Base-by-base conservation (phyloP, 2,797 vertebrate genomes). In the Bradypus variegatus region DNA sequence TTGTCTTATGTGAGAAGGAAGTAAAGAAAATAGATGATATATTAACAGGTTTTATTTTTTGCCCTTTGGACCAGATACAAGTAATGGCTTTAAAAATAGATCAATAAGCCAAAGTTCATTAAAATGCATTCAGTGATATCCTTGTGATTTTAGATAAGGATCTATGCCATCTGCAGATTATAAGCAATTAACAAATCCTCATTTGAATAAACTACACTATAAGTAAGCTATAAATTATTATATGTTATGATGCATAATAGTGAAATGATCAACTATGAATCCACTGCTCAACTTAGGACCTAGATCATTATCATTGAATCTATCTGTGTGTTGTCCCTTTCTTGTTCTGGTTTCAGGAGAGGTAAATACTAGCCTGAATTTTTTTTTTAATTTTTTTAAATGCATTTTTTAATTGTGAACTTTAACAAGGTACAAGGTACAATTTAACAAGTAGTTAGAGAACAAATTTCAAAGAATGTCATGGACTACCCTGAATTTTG, bases 21-120 rank as follows among this genome's bases (percentile, higher is more conserved):
- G 14, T 50, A 65, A 88, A 90, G 33, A 67, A 55, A 58, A 33
- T 13, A 75, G 29, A 55, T 67, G 58, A 79, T 73, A 90, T 15
- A 62, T 69, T 80, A 67, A 65, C 55, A 93, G 36, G 38, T 25
- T 27, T 41, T 70, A 38, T 27, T 67, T 78, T 87, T 84, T 65
- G 36, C 53, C 65, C 48, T 86, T 80, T n/a, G 60, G 60, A 94
- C 18, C 31, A 89, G 33, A 78, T 86, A 70, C 33, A 87, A 16
- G 64, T 85, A 91, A 92, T 41, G 84, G 31, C 50, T 91, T 95
- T 82, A 76, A 91, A 91, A 91, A 86, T 64, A 95, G 64, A 48
- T 79, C 53, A 79, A 62, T 58, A 70, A 89, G 33, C 27, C 78
- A 86, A 95, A 93, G 50, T 81, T 50, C 58, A 33, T 53, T 84